A percentile compares a stretch with the other conserved stretches of the same genome.
Conservation (phyloP, 1,140 invertebrate species). For the Drosophila subobscura region DNA sequence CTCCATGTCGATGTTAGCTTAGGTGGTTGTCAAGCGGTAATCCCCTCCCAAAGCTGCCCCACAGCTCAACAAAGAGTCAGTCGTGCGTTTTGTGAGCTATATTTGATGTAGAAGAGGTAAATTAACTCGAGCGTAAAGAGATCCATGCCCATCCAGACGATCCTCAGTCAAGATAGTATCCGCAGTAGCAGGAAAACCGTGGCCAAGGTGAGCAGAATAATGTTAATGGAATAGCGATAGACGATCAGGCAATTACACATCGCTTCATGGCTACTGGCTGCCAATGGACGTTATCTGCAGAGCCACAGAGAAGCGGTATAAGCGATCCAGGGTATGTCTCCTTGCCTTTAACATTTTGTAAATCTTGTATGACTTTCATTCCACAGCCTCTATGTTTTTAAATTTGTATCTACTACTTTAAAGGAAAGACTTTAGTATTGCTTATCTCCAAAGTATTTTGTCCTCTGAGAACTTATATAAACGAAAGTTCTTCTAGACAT, state of each 20-base stretch:
- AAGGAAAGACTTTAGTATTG: too few relatives aligned
- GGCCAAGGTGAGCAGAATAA: not conserved
- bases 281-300: not conserved
- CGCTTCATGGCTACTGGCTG: not conserved
- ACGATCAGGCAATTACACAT: conserved; percentile 19
- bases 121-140: too few relatives aligned
- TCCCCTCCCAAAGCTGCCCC: conserved; percentile 13
- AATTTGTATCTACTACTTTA: too few relatives aligned
- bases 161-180: conserved; percentile 15
- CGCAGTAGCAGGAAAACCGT: conserved; percentile 2
- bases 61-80: conserved; percentile 37
- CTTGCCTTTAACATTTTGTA: not conserved
- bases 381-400: too few relatives aligned
- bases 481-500: too few relatives aligned
- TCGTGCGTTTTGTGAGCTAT: conserved; percentile 1
- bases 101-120: not conserved
- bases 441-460: too few relatives aligned
- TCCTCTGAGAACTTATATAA: too few relatives aligned
- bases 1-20: conserved; percentile 6
- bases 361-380: too few relatives aligned
- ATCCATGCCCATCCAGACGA: not conserved
- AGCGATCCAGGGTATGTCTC: too few relatives aligned
- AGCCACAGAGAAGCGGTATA: too few relatives aligned
- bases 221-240: not conserved
- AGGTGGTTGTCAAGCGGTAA: conserved; percentile 36